Evolutionary conservation across 2,113 vertebrate genomes (phyloP).

Genomic region (Eupsittula cactorum): DNA sequence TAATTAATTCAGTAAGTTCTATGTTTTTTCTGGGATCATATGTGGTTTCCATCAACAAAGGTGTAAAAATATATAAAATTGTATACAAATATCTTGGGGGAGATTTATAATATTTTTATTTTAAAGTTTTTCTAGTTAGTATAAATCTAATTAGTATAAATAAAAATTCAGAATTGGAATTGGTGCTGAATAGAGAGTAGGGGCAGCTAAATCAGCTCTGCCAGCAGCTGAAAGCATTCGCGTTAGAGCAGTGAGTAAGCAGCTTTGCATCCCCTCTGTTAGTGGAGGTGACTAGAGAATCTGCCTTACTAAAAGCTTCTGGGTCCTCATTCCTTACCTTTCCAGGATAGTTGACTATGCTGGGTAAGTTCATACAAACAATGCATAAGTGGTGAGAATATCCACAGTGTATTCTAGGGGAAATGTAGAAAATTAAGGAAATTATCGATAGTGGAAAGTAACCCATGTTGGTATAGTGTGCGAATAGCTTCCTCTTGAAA

Average conservation of each 20-base stretch:
- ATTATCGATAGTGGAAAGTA: background rate
- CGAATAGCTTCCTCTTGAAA: background rate
- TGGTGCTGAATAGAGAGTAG: background rate
- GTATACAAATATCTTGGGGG: background rate
- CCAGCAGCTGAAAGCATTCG: background rate
- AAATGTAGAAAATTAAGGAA: background rate
- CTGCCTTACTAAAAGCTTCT: background rate
- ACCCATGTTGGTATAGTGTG: background rate
- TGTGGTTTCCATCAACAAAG: background rate
- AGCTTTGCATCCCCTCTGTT: background rate
- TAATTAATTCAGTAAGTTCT: slow-evolving; percentile 3
- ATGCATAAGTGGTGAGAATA: background rate
- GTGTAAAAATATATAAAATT: background rate
- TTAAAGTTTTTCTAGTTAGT: background rate
- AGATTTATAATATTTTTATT: background rate
- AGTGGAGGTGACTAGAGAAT: background rate
- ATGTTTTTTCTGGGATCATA: background rate
- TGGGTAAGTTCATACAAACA: background rate
- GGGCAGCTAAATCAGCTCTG: background rate
- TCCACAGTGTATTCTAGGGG: background rate
- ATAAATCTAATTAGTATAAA: background rate
- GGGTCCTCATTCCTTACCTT: background rate
- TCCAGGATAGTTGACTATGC: background rate
- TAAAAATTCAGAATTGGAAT: background rate
- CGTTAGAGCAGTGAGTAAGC: background rate